These are phyloP conservation scores for Physella acuta DNA, from an alignment of 1,140 invertebrate genomes.

Conservation along the genomic window DNA sequence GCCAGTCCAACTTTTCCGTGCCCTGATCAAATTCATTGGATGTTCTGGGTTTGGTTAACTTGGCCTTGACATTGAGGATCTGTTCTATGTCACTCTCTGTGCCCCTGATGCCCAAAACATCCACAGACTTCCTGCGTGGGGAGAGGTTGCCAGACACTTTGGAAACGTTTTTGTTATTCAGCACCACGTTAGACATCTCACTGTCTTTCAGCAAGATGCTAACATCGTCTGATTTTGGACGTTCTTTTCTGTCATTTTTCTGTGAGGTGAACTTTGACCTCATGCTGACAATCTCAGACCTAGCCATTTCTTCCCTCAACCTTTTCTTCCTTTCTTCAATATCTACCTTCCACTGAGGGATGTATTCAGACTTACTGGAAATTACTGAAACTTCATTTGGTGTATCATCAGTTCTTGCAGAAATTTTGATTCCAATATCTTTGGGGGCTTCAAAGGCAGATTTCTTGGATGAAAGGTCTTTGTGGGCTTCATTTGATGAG, in stretches of 20 bases:
- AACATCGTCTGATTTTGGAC: neutral
- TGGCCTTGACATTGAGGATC: neutral
- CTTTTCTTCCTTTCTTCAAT: slow-evolving; percentile 29
- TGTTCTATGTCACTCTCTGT: neutral
- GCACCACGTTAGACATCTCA: neutral
- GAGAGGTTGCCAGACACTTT: neutral
- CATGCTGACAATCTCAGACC: neutral
- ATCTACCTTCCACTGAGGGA: slow-evolving; percentile 36
- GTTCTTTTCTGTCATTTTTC: neutral
- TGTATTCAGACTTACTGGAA: neutral
- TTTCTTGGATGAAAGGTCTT: neutral
- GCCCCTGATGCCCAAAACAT: slow-evolving; percentile 14
- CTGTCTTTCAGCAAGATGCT: neutral
- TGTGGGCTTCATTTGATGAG: no score
- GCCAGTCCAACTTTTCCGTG: slow-evolving; percentile 38
- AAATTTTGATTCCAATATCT: neutral
- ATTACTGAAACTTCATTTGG: neutral
- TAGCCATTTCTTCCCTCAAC: slow-evolving; percentile 1
- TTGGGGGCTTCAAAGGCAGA: neutral
- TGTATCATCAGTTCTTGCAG: neutral
- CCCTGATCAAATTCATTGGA: neutral
- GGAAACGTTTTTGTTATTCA: neutral
- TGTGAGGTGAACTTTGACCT: neutral
- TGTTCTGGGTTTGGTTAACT: neutral
- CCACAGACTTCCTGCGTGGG: slow-evolving; percentile 22